phyloP scores from a whole-genome alignment of 2,888 invertebrate genomes.

The Clunio marinus region DNA sequence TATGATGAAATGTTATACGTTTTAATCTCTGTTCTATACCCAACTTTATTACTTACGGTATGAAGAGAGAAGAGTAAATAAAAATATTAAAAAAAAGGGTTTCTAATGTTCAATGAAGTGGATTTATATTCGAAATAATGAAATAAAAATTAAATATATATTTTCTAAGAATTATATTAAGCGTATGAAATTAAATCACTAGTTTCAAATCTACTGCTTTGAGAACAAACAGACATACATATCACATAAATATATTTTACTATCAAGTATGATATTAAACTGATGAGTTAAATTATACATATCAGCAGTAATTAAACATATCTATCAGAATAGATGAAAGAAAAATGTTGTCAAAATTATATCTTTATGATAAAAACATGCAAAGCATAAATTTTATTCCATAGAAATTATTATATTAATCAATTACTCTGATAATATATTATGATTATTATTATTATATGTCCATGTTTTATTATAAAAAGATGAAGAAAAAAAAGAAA shows the following conservation, averaged over 20 bases:
- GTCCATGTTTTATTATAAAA: conserved; percentile 39
- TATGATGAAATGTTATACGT: neutral
- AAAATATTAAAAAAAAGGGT: too few species aligned
- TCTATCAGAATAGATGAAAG: conserved; percentile 17
- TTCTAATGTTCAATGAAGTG: neutral
- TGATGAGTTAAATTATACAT: conserved; percentile 30
- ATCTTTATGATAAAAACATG: neutral
- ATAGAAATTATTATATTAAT: conserved; percentile 1
- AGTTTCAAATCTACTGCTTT: neutral
- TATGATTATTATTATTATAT: conserved; percentile 25
- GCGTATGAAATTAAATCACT: neutral
- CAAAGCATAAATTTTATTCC: neutral
- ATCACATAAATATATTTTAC: conserved; percentile 12
- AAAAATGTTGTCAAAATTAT: conserved; percentile 12
- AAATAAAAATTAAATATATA: too few species aligned
- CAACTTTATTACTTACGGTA: neutral
- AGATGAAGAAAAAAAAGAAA: conserved; percentile 29
- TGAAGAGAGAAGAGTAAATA: conserved; percentile 6
- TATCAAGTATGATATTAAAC: too few species aligned
- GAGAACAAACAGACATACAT: too few species aligned
- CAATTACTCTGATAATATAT: conserved; percentile 17
- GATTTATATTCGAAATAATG: neutral
- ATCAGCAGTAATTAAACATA: conserved; percentile 34
- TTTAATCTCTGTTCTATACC: neutral
- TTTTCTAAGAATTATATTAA: conserved; percentile 12